Base-by-base conservation (phyloP, 2,113 vertebrate genomes). In the Sporophila hypoxantha region DNA sequence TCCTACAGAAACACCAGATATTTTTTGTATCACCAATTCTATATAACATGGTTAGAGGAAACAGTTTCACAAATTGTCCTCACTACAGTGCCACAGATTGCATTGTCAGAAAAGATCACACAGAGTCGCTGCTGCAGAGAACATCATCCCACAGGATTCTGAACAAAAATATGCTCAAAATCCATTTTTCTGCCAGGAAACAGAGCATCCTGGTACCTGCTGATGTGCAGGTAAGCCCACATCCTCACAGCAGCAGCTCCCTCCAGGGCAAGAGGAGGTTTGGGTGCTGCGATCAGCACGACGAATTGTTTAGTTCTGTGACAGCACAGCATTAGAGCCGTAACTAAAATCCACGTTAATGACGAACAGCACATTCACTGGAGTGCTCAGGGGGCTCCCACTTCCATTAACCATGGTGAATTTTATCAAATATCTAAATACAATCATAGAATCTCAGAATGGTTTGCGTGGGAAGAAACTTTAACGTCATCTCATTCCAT, bases 61-160 rank as follows among this genome's bases (percentile, higher is more conserved):
- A 8, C 18, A 26, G 5, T 5, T 39, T 27, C 19, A 27, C 5
- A 2, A 1, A 1, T 1, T 13, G 41, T n/a, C n/a, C 61, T 85
- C 13, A 2, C 34, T 12, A 7, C 5, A 6, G 8, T 13, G 0
- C 13, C 1, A 34, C 23, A n/a, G 25, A 32, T 21, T 78, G 14
- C 29, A 20, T 9, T 36, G 1, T 39, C 14, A 22, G 25, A 25
- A 77, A 57, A 12, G 16, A 19, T 2, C 8, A 2, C 1, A 27
- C 4, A 19, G 37, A 19, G 52, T 7, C 0, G 0, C 22, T 27
- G 74, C 61, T 41, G 39, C 7, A 6, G 16, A 44, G 18, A 18
- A 26, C 0, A 69, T 23, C 11, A 18, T 20, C 46, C 44, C 4
- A 8, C 9, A 15, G 34, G 50, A 71, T 61, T 46, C 76, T 30